Conservation (phyloP, 2,113 vertebrate genomes). For the Sturnira hondurensis region DNA sequence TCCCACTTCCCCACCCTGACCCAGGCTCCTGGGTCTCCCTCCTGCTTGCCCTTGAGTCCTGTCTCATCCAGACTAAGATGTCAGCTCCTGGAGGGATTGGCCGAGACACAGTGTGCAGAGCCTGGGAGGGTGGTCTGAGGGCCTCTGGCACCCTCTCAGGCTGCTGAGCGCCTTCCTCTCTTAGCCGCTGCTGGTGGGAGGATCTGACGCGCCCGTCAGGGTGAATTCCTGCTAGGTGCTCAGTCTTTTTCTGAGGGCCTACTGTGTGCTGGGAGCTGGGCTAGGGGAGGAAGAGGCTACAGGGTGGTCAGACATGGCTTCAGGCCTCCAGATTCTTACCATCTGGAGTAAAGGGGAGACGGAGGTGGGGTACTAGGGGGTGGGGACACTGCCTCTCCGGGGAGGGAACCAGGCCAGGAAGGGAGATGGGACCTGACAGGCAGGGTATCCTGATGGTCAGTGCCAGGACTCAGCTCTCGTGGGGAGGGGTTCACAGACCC, state of each 20-base stretch:
- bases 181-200: not conserved
- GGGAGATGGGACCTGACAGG: not conserved
- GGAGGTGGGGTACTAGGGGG: too few species aligned
- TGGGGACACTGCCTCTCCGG: not conserved
- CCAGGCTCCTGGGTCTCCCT: not conserved
- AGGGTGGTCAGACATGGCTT: too few species aligned
- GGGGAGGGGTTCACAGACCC: not conserved
- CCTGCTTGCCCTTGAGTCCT: fast-evolving
- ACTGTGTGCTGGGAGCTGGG: not conserved
- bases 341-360: not conserved
- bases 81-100: fast-evolving
- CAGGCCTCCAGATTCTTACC: not conserved
- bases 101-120: fast-evolving
- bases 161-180: not conserved
- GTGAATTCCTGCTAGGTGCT: not conserved
- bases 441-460: not conserved
- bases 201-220: fast-evolving
- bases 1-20: not conserved
- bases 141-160: not conserved
- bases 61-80: not conserved
- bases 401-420: not conserved
- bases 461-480: fast-evolving
- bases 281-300: fast-evolving
- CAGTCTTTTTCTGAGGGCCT: not conserved
- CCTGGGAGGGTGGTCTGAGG: not conserved